Conservation (phyloP, 1,140 invertebrate genomes). For the Ceratina calcarata region DNA sequence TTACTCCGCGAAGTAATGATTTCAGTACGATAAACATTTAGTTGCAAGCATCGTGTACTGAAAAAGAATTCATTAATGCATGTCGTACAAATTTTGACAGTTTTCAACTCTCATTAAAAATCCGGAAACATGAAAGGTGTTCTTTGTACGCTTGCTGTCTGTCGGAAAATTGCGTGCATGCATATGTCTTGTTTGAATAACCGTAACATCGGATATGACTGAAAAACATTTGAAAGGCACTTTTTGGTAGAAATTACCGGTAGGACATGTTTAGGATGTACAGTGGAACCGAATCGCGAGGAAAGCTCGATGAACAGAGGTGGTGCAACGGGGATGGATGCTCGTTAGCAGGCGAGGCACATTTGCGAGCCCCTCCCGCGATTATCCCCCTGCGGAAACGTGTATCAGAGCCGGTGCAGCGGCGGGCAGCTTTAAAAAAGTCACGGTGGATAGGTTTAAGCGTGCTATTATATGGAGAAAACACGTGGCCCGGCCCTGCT, state of each 20-base stretch:
- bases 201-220: neutral
- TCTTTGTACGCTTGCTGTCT: neutral
- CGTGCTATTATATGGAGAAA: conserved; percentile 54
- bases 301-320: neutral
- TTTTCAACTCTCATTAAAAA: neutral
- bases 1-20: neutral
- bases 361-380: conserved; percentile 13
- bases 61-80: too few species aligned
- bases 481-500: conserved; percentile 29
- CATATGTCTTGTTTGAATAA: too few species aligned
- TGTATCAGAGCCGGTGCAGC: neutral
- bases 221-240: neutral
- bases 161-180: too few species aligned
- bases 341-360: neutral
- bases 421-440: conserved; percentile 49
- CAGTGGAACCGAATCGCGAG: neutral
- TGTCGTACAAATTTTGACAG: neutral
- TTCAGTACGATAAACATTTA: too few species aligned
- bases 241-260: neutral
- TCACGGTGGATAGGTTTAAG: conserved; percentile 56
- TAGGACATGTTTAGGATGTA: neutral
- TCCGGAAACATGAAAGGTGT: neutral
- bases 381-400: neutral
- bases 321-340: neutral
- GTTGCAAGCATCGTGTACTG: too few species aligned